Percentiles rank a stretch among this genome's conserved stretches.
phyloP scores from a whole-genome alignment of 2,888 invertebrate genomes.

The Drosophila pegasa region DNA sequence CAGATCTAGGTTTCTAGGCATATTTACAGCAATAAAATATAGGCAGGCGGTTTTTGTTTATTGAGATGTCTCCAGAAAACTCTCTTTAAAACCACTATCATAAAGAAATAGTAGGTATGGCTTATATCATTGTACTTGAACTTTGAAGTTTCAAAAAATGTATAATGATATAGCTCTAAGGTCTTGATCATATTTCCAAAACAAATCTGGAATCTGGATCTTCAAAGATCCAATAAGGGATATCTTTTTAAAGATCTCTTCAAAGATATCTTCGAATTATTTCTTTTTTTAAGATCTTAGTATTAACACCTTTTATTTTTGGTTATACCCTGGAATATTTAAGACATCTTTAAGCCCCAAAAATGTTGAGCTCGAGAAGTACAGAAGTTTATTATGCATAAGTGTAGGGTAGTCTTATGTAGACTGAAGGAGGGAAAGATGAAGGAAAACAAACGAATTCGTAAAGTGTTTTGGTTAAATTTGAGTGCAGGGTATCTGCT shows the following conservation, averaged over 20 bases:
- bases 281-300: too few relatives aligned
- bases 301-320: too few relatives aligned
- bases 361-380: neutral
- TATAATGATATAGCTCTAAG: neutral
- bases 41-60: neutral
- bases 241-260: neutral
- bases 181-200: neutral
- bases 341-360: neutral
- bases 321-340: neutral
- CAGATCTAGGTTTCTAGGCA: neutral
- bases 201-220: neutral
- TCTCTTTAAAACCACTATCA: neutral
- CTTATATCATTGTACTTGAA: neutral
- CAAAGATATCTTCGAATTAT: neutral
- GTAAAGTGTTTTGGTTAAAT: neutral
- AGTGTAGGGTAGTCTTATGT: neutral
- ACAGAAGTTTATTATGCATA: neutral
- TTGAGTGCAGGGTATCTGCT: neutral
- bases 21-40: neutral
- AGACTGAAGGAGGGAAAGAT: neutral
- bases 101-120: neutral
- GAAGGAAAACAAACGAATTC: neutral
- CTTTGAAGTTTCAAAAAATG: too few relatives aligned
- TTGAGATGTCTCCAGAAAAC: neutral
- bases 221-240: neutral